Percentiles rank a stretch among this genome's conserved stretches.
phyloP scores from a whole-genome alignment of 2,888 invertebrate species.

The Machimus rusticus region DNA sequence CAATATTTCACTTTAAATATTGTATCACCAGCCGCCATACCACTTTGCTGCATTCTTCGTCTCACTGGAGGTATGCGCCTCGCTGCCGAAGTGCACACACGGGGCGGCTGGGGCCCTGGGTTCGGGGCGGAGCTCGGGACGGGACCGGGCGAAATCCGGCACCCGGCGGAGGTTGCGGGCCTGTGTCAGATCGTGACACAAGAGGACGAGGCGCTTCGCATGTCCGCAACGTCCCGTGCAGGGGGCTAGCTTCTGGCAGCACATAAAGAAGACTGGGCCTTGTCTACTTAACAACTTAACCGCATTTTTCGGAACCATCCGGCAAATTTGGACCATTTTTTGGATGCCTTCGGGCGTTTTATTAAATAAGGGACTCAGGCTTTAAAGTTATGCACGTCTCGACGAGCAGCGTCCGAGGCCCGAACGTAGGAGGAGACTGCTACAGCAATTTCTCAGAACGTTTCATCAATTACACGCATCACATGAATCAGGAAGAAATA shows the following conservation, averaged over 20 bases:
- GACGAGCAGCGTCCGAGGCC: background rate
- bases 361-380: background rate
- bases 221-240: background rate
- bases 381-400: background rate
- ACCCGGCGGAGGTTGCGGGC: background rate
- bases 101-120: background rate
- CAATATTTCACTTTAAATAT: slow-evolving; percentile 50
- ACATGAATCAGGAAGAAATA: slow-evolving; percentile 3
- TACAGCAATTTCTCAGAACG: background rate
- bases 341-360: background rate
- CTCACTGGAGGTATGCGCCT: slow-evolving; percentile 8
- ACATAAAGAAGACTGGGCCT: background rate
- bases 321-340: background rate
- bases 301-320: slow-evolving; percentile 15
- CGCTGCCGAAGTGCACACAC: slow-evolving; percentile 22
- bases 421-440: background rate
- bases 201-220: background rate
- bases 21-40: slow-evolving; percentile 38
- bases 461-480: slow-evolving; percentile 30
- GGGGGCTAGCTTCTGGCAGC: background rate
- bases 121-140: background rate
- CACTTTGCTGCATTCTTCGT: slow-evolving; percentile 39
- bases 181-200: background rate
- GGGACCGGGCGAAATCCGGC: background rate
- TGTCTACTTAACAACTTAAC: slow-evolving; percentile 29